Base-by-base conservation (phyloP, 2,113 vertebrate genomes). In the Tursiops truncatus region DNA sequence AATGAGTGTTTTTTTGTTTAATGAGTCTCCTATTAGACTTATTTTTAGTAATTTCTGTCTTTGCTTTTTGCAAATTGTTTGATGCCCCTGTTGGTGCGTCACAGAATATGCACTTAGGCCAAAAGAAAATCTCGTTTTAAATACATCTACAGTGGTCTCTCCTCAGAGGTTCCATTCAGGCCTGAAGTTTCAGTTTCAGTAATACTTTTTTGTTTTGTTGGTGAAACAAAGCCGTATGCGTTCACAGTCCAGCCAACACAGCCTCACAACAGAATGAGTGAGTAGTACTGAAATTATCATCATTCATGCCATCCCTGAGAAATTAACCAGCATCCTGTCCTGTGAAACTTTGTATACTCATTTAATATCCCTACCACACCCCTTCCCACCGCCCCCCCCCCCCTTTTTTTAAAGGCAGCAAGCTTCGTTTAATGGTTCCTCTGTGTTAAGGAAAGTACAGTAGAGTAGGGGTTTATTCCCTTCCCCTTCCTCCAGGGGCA, bases 361-460 rank as follows among this genome's bases (percentile, higher is more conserved):
- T 95, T 96, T 97, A 95, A 97, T 81, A 87, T 31, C 23, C 9
- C 12, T 77, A 3, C 10, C 7, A 33, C 47, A 77, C 28, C 47
- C 74, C 18, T 77, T 77, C 12, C 26, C 25, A 6, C 44, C 21
- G 8, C 17, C 8, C 41, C 36, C 1, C 33, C 33, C 0, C 0
- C 0, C 36, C 26, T 38, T 44, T 44, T 41, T 81, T 88, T 53
- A 3, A 56, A 92, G 47, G 56, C 47, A 91, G 83, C 70, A 95
- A 95, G 73, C 97, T 97, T 97, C 93, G 93, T 98, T 98, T 98
- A 98, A 98, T 98, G 96, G 95, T 94, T 79, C 94, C 95, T 99
- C 98, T 98, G 97, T 98, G 91, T 97, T 97, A 97, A 98, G 98
- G 95, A 97, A 98, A 98, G 98, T 95, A 97, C 97, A 98, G 98